phyloP scores from a whole-genome alignment of 2,113 vertebrate species.

The Hyperopisus bebe region DNA sequence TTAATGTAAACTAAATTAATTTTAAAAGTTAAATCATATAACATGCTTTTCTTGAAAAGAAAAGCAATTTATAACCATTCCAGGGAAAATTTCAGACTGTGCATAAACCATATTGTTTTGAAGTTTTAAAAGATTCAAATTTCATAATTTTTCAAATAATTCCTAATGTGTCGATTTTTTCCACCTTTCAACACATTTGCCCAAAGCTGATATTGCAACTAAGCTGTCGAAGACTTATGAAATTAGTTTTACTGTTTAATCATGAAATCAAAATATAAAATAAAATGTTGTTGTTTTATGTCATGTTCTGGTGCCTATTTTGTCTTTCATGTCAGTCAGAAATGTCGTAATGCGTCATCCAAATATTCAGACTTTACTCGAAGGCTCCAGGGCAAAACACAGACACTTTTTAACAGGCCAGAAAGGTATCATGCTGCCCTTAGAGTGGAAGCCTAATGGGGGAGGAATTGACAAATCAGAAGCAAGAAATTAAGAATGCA shows the following conservation, averaged over 20 bases:
- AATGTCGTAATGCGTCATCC: not conserved
- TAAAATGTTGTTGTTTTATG: not conserved
- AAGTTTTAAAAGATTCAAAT: not conserved
- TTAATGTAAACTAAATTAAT: not conserved
- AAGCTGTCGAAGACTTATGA: not conserved
- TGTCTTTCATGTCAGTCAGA: not conserved
- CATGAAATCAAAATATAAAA: not conserved
- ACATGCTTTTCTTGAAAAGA: not conserved
- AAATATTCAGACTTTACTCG: not conserved
- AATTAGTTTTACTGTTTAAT: not conserved
- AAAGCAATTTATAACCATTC: not conserved
- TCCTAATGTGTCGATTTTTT: not conserved
- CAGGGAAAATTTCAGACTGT: not conserved
- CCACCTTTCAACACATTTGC: not conserved
- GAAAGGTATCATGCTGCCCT: not conserved
- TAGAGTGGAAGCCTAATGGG: not conserved
- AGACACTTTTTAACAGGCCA: not conserved
- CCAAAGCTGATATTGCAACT: not conserved
- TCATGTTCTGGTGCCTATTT: not conserved
- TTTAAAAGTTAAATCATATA: not conserved
- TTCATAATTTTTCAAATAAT: not conserved
- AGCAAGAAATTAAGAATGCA: slow-evolving; percentile 67
- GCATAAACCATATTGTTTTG: not conserved
- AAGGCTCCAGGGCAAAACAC: not conserved
- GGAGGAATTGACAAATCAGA: slow-evolving; percentile 69